Conservation (phyloP, 2,888 invertebrate genomes). For the Drosophila mercatorum region DNA sequence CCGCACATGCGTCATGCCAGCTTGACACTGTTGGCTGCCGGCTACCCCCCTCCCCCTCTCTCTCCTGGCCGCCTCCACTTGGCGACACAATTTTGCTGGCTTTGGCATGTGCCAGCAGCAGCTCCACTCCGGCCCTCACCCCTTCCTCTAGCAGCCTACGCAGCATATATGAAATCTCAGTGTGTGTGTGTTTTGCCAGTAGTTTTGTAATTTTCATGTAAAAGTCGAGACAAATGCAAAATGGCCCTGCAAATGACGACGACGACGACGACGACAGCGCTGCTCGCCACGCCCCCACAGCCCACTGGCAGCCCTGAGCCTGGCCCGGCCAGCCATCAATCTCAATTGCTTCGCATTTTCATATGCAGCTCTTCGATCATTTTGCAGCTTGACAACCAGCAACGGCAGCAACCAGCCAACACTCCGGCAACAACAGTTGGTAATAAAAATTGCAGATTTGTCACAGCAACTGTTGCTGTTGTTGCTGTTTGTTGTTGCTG, state of each 20-base stretch:
- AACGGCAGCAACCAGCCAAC: conserved; percentile 41
- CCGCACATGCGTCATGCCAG: conserved; percentile 73
- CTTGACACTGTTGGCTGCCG: conserved; percentile 41
- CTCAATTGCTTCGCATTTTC: conserved; percentile 80
- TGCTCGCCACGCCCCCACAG: conserved; percentile 62
- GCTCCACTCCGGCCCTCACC: background rate
- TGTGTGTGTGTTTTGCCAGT: conserved; percentile 55
- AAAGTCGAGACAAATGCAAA: conserved; percentile 78
- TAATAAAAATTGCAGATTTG: conserved; percentile 77
- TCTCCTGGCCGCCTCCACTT: conserved; percentile 26
- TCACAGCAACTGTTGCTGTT: conserved; percentile 68
- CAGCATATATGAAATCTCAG: conserved; percentile 52
- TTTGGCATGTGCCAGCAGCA: conserved; percentile 68
- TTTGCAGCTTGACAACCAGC: conserved; percentile 70
- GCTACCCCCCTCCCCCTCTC: background rate
- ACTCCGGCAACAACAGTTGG: conserved; percentile 30
- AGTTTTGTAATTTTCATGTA: conserved; percentile 80
- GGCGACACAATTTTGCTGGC: conserved; percentile 76
- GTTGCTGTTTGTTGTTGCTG: conserved; percentile 50
- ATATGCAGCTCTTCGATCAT: conserved; percentile 79
- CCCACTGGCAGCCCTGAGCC: conserved; percentile 64
- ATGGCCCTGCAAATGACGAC: conserved; percentile 73
- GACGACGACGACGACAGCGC: conserved; percentile 17
- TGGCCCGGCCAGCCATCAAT: conserved; percentile 71
- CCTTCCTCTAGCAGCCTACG: conserved; percentile 53